A percentile compares a stretch with the other conserved stretches of the same genome.
phyloP scores from a whole-genome alignment of 2,113 vertebrate species.

The Protobothrops flavoviridis region DNA sequence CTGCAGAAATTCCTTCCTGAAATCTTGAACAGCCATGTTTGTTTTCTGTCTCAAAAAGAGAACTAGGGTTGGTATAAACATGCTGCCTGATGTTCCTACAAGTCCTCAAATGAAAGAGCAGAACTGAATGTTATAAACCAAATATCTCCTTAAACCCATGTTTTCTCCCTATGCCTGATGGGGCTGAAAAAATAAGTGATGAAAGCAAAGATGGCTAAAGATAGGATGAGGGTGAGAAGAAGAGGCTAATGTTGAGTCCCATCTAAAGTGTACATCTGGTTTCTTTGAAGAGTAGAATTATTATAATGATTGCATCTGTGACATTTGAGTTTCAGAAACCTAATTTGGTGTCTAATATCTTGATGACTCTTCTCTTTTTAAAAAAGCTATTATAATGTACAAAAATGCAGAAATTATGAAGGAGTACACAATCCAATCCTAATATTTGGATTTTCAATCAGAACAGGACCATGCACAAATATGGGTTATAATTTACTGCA shows the following conservation, averaged over 20 bases:
- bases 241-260: not conserved
- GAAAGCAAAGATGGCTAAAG: not conserved
- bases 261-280: not conserved
- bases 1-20: too few species aligned
- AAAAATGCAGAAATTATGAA: not conserved
- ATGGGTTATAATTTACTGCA: not conserved
- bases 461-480: not conserved
- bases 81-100: not conserved
- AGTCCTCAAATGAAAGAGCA: not conserved
- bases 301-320: not conserved
- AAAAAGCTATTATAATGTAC: not conserved
- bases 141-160: not conserved
- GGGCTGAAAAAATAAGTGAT: not conserved
- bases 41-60: not conserved
- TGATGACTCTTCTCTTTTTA: not conserved
- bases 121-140: not conserved
- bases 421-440: not conserved
- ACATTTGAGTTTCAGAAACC: not conserved
- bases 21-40: too few species aligned
- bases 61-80: not conserved
- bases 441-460: not conserved
- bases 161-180: not conserved
- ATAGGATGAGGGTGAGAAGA: not conserved
- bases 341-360: not conserved
- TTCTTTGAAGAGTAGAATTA: not conserved